phyloP scores from a whole-genome alignment of 2,797 vertebrate species.

The Alcedo atthis region DNA sequence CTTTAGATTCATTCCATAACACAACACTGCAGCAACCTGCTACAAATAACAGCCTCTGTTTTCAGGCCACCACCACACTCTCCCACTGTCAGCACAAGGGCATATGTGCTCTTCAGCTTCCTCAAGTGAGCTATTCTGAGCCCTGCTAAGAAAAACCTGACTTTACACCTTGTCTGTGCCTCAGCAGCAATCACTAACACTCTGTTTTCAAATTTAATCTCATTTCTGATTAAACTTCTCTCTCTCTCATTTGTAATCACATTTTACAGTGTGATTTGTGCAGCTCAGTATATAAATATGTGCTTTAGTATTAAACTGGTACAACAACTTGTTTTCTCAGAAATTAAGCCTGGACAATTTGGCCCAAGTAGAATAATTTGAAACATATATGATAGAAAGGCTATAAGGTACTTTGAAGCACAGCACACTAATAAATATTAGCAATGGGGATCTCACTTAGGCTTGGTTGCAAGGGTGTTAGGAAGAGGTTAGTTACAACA shows the following conservation, averaged over 20 bases:
- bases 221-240: constrained; percentile 72
- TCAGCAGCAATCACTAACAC: background rate
- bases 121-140: constrained; percentile 25
- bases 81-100: background rate
- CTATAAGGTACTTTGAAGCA: background rate
- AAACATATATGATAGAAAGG: constrained; percentile 54
- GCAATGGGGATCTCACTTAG: background rate
- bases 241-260: constrained; percentile 66
- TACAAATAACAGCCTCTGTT: background rate
- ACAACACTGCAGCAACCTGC: background rate
- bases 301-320: constrained; percentile 76
- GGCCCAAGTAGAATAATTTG: constrained; percentile 61
- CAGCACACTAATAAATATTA: background rate
- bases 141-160: constrained; percentile 4
- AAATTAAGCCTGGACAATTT: constrained; percentile 74
- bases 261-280: constrained; percentile 33
- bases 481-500: background rate
- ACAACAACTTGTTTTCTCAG: constrained; percentile 74
- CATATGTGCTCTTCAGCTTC: constrained; percentile 30
- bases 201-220: constrained; percentile 61
- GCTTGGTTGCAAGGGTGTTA: background rate
- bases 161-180: constrained; percentile 46
- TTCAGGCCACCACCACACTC: background rate
- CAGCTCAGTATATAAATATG: constrained; percentile 71
- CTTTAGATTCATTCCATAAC: background rate